phyloP scores from a whole-genome alignment of 1,140 invertebrate genomes.

The Caligus rogercresseyi region DNA sequence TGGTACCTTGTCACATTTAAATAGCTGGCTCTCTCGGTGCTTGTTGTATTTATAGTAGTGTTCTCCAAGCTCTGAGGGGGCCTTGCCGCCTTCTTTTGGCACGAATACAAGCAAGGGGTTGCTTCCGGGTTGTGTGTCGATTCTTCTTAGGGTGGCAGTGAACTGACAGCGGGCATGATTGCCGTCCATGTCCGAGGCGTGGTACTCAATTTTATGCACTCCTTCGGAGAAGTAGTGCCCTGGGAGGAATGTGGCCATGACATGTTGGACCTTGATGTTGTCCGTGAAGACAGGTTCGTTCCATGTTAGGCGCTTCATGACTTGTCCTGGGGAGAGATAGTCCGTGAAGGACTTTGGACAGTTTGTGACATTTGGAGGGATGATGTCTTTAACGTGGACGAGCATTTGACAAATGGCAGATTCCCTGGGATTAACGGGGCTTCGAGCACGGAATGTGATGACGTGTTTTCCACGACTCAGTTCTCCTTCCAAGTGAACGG shows the following conservation, averaged over 20 bases:
- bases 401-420: slow-evolving; percentile 40
- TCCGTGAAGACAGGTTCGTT: slow-evolving; percentile 46
- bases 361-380: slow-evolving; percentile 36
- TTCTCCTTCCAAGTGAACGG: slow-evolving; percentile 40
- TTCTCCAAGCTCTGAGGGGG: not conserved
- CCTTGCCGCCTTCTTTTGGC: not conserved
- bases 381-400: slow-evolving; percentile 42
- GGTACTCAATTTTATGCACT: slow-evolving; percentile 12
- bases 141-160: slow-evolving; percentile 9
- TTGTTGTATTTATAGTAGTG: not conserved
- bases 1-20: slow-evolving; percentile 14
- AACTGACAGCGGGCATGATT: slow-evolving; percentile 16
- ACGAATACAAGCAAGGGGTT: not conserved
- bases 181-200: slow-evolving; percentile 14
- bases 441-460: slow-evolving; percentile 41
- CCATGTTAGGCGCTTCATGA: slow-evolving; percentile 37
- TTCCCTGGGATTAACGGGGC: slow-evolving; percentile 35
- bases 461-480: slow-evolving; percentile 38
- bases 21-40: not conserved
- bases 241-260: slow-evolving; percentile 18
- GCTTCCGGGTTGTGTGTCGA: not conserved
- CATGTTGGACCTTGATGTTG: slow-evolving; percentile 35
- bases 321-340: slow-evolving; percentile 31
- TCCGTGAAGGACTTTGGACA: slow-evolving; percentile 47
- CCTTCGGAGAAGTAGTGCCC: slow-evolving; percentile 15